A percentile compares a stretch with the other conserved stretches of the same genome.
phyloP scores from a whole-genome alignment of 2,797 vertebrate species.

The Atherinosoma microstoma region DNA sequence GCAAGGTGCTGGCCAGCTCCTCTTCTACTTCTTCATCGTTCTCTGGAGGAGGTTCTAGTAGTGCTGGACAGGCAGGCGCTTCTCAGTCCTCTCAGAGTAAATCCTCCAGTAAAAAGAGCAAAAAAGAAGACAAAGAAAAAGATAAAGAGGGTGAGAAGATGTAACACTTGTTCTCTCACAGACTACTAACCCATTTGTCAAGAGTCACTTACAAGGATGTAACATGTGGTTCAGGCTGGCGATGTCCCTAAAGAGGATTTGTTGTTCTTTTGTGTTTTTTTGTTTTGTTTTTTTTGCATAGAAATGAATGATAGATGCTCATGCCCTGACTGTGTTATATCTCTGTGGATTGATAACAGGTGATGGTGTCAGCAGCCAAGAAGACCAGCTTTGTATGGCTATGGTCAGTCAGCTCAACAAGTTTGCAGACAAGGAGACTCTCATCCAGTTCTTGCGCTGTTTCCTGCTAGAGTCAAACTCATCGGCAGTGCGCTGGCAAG shows the following conservation, averaged over 20 bases:
- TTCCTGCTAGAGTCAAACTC: constrained; percentile 98
- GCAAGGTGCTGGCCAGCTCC: constrained; percentile 90
- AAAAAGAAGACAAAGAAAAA: constrained; percentile 98
- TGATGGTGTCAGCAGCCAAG: constrained; percentile 91
- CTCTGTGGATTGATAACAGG: constrained; percentile 75
- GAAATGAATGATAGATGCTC: not conserved
- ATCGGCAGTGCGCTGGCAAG: constrained; percentile 97
- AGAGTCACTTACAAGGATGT: not conserved
- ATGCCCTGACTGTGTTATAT: constrained; percentile 24
- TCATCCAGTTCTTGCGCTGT: constrained; percentile 97
- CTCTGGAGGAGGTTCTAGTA: constrained; percentile 80
- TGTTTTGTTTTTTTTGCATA: not conserved
- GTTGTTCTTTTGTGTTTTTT: no score
- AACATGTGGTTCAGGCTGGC: no score
- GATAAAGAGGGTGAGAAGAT: constrained; percentile 92
- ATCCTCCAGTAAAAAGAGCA: constrained; percentile 97
- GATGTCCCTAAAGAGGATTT: not conserved
- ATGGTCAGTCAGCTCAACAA: constrained; percentile 98
- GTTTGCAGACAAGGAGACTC: constrained; percentile 97
- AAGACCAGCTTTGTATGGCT: constrained; percentile 96
- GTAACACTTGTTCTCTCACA: not conserved
- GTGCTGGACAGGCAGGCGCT: constrained; percentile 81
- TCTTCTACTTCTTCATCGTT: constrained; percentile 79
- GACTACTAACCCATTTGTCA: not conserved
- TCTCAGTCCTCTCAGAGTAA: constrained; percentile 93